Evolutionary conservation across 2,113 vertebrate genomes (phyloP), one percentile per base, ranked within the genome.

Genomic region (Paramormyrops kingsleyae): DNA sequence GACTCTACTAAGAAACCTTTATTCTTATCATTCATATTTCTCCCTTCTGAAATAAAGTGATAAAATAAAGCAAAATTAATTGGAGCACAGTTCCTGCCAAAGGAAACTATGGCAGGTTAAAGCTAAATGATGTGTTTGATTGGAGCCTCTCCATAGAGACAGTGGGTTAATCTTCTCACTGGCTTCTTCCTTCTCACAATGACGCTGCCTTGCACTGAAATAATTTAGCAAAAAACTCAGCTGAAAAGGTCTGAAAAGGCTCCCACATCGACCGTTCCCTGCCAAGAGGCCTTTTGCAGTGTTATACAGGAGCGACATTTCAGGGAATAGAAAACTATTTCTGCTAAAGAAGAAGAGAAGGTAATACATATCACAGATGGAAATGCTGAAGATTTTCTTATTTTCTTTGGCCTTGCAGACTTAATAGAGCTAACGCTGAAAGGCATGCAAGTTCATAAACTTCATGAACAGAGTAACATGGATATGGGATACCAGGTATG

Each of bases 321-420:
- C 15, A 53, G 12, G 47, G 74, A 91, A 52, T 84, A 42, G 31
- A 90, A 66, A 90, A 91, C 88, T 88, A 90, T 90, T 86, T 86
- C 86, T 88, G 52, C 44, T 47, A 9, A 42, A 77, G 89, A 80
- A 90, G 89, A 91, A 84, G 56, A 31, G n/a, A 6, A 39, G 24
- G 53, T 49, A 74, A 90, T 35, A 24, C 59, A 62, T 86, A 49
- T 49, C 10, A 6, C 46, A 15, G 17, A 13, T 50, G 46, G 31
- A 86, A 50, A 50, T 50, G 24, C 47, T 86, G 42, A 39, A 47
- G 17, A 27, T 86, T 49, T 27, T 86, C 44, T 15, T 83, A 44
- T 83, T 44, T 42, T 39, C 17, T 83, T 83, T 42, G 35, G 12
- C 77, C 77, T 44, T 83, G 17, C 2, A 27, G 47, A 50, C 47